Percentiles rank a stretch among this genome's conserved stretches.
phyloP scores from a whole-genome alignment of 2,113 vertebrate species.

The Rhegmatorhina hoffmannsi region DNA sequence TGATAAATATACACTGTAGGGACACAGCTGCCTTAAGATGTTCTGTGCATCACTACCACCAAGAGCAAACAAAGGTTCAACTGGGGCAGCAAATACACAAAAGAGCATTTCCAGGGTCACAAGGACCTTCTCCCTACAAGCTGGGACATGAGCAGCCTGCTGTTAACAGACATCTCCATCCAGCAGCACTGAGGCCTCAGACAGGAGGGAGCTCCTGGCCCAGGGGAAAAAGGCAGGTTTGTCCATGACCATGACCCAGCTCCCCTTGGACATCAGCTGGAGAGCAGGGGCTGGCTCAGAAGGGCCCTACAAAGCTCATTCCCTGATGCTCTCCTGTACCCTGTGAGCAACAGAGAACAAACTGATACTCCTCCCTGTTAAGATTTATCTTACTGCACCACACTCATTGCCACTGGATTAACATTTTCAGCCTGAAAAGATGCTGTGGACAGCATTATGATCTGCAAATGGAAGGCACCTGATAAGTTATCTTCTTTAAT shows the following conservation, averaged over 20 bases:
- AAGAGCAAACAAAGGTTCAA: slow-evolving; percentile 22
- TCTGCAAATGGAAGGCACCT: not conserved
- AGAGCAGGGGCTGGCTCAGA: not conserved
- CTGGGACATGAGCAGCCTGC: not conserved
- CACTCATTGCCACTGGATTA: not conserved
- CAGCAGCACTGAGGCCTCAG: not conserved
- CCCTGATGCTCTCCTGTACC: not conserved
- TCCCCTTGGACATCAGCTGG: not conserved
- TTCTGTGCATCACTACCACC: not conserved
- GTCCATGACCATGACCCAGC: not conserved
- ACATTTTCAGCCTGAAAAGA: not conserved
- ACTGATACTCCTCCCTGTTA: not conserved
- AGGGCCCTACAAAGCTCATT: not conserved
- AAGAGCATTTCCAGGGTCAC: not conserved
- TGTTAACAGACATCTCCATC: not conserved
- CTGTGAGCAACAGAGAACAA: not conserved
- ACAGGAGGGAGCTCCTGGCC: not conserved
- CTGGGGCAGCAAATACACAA: not conserved
- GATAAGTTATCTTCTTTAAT: not conserved
- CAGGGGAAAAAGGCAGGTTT: not conserved
- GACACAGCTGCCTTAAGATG: not conserved
- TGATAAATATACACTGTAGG: slow-evolving; percentile 6
- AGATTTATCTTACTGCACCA: not conserved
- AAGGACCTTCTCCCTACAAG: not conserved
- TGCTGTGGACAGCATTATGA: not conserved